Evolutionary conservation across 2,797 vertebrate species (phyloP), one percentile per base, ranked within the genome.

Genomic region (Pangasius mekongensis): DNA sequence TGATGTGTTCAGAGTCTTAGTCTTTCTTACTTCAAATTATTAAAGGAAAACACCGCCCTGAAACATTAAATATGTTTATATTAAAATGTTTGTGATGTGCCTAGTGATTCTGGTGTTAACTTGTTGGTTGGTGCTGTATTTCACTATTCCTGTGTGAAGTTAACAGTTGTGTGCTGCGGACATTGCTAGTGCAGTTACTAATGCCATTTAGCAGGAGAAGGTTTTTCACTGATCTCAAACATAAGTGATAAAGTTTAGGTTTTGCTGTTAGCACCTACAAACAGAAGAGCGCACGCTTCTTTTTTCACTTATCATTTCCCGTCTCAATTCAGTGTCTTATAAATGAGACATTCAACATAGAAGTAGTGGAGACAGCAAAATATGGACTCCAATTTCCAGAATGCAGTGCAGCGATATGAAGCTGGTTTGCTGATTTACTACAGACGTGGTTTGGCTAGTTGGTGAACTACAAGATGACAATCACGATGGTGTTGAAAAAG

Each of bases 1-100:
- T 64, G 39, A 47, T 24, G 13, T 83, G 58, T n/a, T 64, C 24
- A n/a, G 24, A 47, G 24, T 64, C 22, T n/a, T 30, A 58, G 56
- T 54, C 27, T 3, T 49, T 77, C 27, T 54, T 78, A 78, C 36
- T 74, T 77, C 36, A 47, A 66, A 33, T 43, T 66, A 77, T 88
- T 60, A 82, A 62, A 82, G 10, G 22, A 36, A 64, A 83, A 49
- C 43, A 6, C 43, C 62, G 30, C 3, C 24, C 7, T 43, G 58
- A 62, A 60, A 60, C 30, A 56, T 33, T 80, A 56, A 36, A 33
- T 58, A 8, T 62, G 5, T 24, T 62, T 36, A 6, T 30, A 78
- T 3, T 54, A n/a, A 78, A 78, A 54, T 54, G 24, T 52, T 49
- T 77, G 24, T n/a, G 33, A n/a, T 77, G 47, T 76, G 24, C 13